These are phyloP conservation scores for Pseudomyrmex sp. DNA, from an alignment of 1,140 invertebrate genomes.

Conservation along the genomic window DNA sequence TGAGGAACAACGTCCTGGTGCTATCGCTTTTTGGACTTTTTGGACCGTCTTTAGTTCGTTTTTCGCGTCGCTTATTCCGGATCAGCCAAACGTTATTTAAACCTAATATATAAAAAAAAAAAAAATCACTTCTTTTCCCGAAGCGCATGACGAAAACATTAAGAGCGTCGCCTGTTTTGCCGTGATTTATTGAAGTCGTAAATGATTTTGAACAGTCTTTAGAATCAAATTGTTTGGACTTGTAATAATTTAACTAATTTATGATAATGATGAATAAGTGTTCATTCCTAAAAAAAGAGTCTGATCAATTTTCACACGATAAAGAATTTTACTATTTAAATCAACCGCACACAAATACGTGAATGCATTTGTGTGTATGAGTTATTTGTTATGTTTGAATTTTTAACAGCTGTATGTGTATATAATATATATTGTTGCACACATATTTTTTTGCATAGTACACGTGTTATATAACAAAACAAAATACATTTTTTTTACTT, in stretches of 20 bases:
- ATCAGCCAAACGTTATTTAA: conserved; percentile 88
- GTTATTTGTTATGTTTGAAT: no score
- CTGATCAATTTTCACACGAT: conserved; percentile 46
- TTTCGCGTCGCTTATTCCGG: conserved; percentile 91
- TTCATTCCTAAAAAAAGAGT: conserved; percentile 48
- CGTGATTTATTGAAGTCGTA: conserved; percentile 8
- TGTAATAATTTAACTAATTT: conserved; percentile 12
- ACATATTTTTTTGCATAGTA: no score
- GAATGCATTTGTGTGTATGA: not conserved
- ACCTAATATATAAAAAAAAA: conserved; percentile 26
- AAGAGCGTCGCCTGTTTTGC: not conserved
- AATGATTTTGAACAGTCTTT: conserved; percentile 5
- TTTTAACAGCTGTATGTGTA: no score
- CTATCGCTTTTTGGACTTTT: conserved; percentile 87
- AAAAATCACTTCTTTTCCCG: conserved; percentile 51
- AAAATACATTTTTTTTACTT: no score
- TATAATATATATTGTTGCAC: no score
- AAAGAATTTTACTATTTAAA: conserved; percentile 36
- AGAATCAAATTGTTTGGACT: conserved; percentile 40
- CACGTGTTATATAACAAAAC: no score
- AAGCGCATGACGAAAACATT: not conserved
- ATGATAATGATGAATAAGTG: not conserved
- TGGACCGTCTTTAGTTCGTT: conserved; percentile 91
- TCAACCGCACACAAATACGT: not conserved
- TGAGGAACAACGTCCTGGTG: conserved; percentile 86